Conservation (phyloP, 2,113 vertebrate genomes). For the Pavo muticus region DNA sequence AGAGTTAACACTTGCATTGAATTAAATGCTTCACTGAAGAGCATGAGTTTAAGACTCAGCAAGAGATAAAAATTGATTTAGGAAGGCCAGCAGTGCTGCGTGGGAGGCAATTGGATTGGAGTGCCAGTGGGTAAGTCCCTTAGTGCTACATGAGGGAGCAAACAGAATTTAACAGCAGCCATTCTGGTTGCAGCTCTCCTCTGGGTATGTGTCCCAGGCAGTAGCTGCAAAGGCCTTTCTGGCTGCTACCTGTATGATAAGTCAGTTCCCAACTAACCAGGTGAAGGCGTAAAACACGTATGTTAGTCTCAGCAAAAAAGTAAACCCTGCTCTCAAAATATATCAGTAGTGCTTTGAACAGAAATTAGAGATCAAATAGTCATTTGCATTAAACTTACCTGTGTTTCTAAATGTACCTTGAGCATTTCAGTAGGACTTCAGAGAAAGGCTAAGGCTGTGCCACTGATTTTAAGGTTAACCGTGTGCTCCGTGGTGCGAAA, state of each 20-base stretch:
- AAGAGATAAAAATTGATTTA: neutral
- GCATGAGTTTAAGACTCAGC: neutral
- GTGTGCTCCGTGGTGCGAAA: neutral
- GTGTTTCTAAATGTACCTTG: neutral
- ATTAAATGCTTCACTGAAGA: conserved; percentile 15
- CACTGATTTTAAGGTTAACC: neutral
- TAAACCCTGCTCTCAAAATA: neutral
- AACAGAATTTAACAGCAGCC: neutral
- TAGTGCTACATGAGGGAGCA: neutral
- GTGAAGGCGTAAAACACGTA: neutral
- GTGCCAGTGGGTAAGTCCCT: neutral
- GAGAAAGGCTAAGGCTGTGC: neutral
- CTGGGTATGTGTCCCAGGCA: neutral
- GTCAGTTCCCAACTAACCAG: neutral
- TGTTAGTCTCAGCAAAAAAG: neutral
- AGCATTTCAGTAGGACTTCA: neutral
- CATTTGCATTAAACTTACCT: neutral
- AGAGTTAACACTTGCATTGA: neutral
- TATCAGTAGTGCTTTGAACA: neutral
- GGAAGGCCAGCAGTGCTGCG: neutral
- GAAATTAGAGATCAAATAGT: neutral
- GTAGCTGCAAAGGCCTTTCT: neutral
- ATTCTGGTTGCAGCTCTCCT: neutral
- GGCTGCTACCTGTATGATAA: neutral
- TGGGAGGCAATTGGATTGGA: neutral